phyloP scores from a whole-genome alignment of 2,113 vertebrate species.

The Trematocara variabile region DNA sequence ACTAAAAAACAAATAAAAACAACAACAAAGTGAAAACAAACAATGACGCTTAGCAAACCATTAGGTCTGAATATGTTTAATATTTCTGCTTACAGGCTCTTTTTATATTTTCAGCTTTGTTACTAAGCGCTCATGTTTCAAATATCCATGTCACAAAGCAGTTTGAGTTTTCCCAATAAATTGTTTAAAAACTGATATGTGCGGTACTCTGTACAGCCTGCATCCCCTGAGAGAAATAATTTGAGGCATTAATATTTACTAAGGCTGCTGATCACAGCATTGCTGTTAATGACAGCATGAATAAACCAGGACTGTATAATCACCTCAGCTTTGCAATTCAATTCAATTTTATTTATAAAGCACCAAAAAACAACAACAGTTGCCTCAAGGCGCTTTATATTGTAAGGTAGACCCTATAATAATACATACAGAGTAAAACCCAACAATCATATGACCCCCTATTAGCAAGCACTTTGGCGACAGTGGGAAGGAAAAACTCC shows the following conservation, averaged over 20 bases:
- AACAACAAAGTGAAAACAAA: not conserved
- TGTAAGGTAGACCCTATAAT: not conserved
- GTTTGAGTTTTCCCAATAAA: not conserved
- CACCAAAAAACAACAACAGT: not conserved
- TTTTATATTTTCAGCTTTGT: not conserved
- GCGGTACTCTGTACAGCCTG: not conserved
- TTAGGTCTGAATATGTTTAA: fast-evolving
- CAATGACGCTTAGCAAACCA: not conserved
- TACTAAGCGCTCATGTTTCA: not conserved
- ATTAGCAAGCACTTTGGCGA: not conserved
- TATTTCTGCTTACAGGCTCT: not conserved
- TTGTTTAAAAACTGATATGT: not conserved
- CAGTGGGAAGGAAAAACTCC: not conserved
- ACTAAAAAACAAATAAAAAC: not conserved
- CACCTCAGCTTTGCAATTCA: not conserved
- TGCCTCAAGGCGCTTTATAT: fast-evolving
- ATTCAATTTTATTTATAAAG: not conserved
- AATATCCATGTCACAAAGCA: not conserved
- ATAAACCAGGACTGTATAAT: not conserved
- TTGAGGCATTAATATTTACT: not conserved
- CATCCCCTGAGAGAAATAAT: not conserved
- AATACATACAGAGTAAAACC: fast-evolving
- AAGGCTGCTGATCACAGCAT: not conserved
- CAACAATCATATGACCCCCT: not conserved
- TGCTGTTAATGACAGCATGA: not conserved